Base-by-base conservation (phyloP, 2,888 invertebrate genomes). In the Standfussiana lucernea region DNA sequence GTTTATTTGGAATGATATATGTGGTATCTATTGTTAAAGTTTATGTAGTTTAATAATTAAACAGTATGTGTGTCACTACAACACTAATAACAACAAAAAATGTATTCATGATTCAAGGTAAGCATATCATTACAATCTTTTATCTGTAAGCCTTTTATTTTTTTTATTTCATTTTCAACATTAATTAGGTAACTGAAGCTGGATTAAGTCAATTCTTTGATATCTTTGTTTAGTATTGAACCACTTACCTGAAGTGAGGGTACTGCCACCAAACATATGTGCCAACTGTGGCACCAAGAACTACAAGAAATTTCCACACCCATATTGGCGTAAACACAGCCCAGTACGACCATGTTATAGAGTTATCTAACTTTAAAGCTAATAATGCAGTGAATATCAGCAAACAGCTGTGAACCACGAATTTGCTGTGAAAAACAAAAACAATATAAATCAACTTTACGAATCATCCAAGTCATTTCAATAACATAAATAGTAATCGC, bases 191-290 rank as follows among this genome's bases (percentile, higher is more conserved):
- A 18, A 47, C 18, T 61, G 35, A 64, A 71, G 15, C 15, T 53
- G 35, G n/a, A 24, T 59, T 28, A 32, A 53, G 40, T 64, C 10
- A 35, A 66, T 13, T 13, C 32, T 74, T 72, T 47, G 7, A 32
- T 28, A 13, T 18, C n/a, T 74, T 40, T 47, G 2, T n/a, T 28
- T 59, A 15, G 7, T 11, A 24, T 68, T 56, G 64, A 68, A 62
- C 45, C 32, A 88, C 91, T 90, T 94, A 98, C 99, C 99, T 98
- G 94, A 99, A 99, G 92, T 99, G 99, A 69, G 99, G 99, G 96
- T 99, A 98, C 90, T 98, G 97, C 98, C 99, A 99, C 99, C 99
- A 99, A 32, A 99, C 98, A 92, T 98, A 98, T 88, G 99, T 99
- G 71, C 99, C 99, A 77, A 99, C 97, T 67, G 98, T 97, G 62